Evolutionary conservation across 2,888 invertebrate genomes (phyloP).

Genomic region (Drosophila suboccidentalis): DNA sequence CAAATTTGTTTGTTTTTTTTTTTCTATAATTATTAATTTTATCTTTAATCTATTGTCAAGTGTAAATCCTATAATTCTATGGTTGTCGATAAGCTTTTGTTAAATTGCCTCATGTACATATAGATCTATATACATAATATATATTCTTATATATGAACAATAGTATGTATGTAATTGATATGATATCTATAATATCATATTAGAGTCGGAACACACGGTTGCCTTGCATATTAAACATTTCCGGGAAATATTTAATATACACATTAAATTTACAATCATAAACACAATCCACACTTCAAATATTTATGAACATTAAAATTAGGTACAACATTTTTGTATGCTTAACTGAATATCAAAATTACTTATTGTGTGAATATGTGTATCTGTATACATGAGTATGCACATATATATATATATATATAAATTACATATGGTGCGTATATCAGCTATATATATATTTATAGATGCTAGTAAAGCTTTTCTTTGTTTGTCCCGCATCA

Average conservation of each 20-base stretch:
- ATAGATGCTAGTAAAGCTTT: slow-evolving; percentile 27
- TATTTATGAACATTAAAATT: slow-evolving; percentile 34
- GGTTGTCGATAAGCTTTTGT: slow-evolving; percentile 69
- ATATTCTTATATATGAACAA: slow-evolving; percentile 34
- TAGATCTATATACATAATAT: slow-evolving; percentile 26
- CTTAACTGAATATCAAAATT: slow-evolving; percentile 50
- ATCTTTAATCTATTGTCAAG: slow-evolving; percentile 29
- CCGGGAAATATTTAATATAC: slow-evolving; percentile 51
- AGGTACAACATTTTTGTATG: slow-evolving; percentile 54
- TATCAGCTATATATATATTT: slow-evolving; percentile 22
- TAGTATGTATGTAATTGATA: slow-evolving; percentile 34
- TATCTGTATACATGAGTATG: slow-evolving; percentile 24
- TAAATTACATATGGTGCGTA: slow-evolving; percentile 25
- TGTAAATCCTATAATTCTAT: slow-evolving; percentile 56
- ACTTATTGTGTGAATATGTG: slow-evolving; percentile 28
- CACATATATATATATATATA: slow-evolving; percentile 4
- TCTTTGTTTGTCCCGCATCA: slow-evolving; percentile 27
- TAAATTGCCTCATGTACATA: slow-evolving; percentile 54
- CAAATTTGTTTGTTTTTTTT: slow-evolving; percentile 4
- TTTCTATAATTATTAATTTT: slow-evolving; percentile 18
- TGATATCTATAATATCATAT: slow-evolving; percentile 42
- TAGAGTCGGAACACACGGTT: slow-evolving; percentile 67
- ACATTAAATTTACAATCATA: slow-evolving; percentile 30
- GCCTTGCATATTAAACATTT: slow-evolving; percentile 66
- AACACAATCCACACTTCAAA: slow-evolving; percentile 23